Evolutionary conservation across 2,797 vertebrate species (phyloP).

Genomic region (Lycodopsis pacificus): DNA sequence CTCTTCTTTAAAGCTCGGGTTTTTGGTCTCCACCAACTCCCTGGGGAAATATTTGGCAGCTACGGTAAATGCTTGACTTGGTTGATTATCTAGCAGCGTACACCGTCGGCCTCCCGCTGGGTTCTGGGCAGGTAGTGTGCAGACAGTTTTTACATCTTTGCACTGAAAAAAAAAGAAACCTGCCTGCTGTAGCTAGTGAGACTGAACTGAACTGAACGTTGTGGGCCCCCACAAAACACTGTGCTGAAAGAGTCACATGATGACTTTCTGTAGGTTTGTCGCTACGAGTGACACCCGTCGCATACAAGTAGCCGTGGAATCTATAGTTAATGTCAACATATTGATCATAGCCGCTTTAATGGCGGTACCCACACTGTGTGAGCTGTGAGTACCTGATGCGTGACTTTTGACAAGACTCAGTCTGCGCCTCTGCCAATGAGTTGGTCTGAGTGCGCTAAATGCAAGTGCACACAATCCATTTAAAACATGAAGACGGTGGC

Average conservation of each 20-base stretch:
- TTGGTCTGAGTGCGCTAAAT: background rate
- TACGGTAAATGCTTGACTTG: background rate
- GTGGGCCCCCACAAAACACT: background rate
- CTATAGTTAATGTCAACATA: background rate
- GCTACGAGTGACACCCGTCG: background rate
- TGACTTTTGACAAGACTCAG: background rate
- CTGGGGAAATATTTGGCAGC: background rate
- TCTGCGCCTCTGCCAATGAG: background rate
- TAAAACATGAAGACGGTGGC: background rate
- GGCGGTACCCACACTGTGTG: too few species aligned
- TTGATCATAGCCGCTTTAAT: background rate
- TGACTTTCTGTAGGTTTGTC: background rate
- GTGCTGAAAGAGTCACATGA: background rate
- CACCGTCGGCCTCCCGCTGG: background rate
- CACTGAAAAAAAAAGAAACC: background rate
- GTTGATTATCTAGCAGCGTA: background rate
- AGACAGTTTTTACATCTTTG: background rate
- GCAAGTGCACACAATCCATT: background rate
- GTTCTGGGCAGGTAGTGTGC: background rate
- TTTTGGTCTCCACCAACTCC: background rate
- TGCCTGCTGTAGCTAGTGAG: background rate
- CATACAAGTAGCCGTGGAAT: background rate
- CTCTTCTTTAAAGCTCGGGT: background rate
- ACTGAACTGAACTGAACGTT: background rate
- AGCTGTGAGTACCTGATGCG: background rate